Base-by-base conservation (phyloP, 2,888 invertebrate genomes). In the Oscheius sp. region DNA sequence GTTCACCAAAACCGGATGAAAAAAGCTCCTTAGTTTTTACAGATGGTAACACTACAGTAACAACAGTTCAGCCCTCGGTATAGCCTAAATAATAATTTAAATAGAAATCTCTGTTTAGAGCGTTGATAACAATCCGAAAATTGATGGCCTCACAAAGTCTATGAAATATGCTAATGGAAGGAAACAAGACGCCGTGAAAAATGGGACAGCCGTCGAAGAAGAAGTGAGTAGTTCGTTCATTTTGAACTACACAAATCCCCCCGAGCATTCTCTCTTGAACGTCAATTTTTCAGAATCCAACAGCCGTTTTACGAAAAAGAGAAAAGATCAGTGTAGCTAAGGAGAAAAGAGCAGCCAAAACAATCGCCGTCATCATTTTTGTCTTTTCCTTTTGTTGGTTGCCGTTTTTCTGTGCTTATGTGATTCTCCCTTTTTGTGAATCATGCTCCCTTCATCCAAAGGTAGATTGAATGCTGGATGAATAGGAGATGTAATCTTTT, bases 311-410 rank as follows among this genome's bases (percentile, higher is more conserved):
- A 1, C 72, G 83, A 50, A 84, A 84, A 68, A 66, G 82, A 15
- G 86, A 87, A 70, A 84, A 85, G 71, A 86, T 86, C 72, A 83
- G 83, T 69, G 86, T 86, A 12, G 84, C 87, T 15, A 87, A 86
- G 63, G 87, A 87, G 71, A 87, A 87, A 73, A 70, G 87, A 68
- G 87, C 87, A 4, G 87, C 87, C 5, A 87, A 87, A 71, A 87
- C 87, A 23, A 86, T 87, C n/a, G 87, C 87, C 1, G 85, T 87
- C 63, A 87, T 87, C 33, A 87, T 87, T 70, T 87, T 87, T 57
- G 87, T 81, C 15, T 86, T 82, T 74, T 86, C 83, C 53, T 86
- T 87, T 58, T 87, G 86, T 66, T 86, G 86, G 86, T 70, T 86
- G 50, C 87, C 87, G 27, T 86, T 86, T 69, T 86, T 86, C 73